These are phyloP conservation scores for Parasteatoda tepidariorum DNA, from an alignment of 1,140 invertebrate species.

Conservation along the genomic window DNA sequence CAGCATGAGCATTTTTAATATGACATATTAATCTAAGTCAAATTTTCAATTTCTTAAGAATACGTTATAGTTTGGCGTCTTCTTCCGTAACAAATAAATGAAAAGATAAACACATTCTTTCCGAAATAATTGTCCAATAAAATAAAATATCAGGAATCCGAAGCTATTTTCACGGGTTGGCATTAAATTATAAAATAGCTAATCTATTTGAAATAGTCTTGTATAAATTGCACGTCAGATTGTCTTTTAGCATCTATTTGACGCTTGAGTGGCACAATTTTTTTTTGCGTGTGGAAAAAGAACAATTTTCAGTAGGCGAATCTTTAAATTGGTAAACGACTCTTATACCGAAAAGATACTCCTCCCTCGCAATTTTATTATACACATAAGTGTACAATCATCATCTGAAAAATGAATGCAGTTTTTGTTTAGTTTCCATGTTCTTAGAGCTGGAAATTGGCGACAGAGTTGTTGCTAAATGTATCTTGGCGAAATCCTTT, in stretches of 20 bases:
- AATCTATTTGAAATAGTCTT: no score
- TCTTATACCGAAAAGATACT: neutral
- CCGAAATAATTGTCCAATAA: no score
- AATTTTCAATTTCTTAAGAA: no score
- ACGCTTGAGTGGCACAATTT: conserved; percentile 15
- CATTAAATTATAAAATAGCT: no score
- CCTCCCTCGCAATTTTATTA: neutral
- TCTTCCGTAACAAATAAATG: no score
- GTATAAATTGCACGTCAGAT: conserved; percentile 32
- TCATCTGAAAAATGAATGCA: neutral
- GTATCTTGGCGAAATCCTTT: conserved; percentile 74
- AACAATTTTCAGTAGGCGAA: neutral
- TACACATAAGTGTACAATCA: neutral
- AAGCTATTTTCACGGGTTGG: no score
- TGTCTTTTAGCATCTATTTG: neutral
- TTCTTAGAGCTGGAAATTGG: conserved; percentile 55
- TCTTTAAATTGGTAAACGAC: neutral
- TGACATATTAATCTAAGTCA: no score
- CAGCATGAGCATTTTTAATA: no score
- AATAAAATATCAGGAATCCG: no score
- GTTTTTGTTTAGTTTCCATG: neutral
- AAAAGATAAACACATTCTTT: no score
- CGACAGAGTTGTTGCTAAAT: conserved; percentile 64
- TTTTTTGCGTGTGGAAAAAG: neutral
- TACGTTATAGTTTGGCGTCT: no score